Evolutionary conservation across 2,797 vertebrate species (phyloP).

Genomic region (Intellagama lesueurii): DNA sequence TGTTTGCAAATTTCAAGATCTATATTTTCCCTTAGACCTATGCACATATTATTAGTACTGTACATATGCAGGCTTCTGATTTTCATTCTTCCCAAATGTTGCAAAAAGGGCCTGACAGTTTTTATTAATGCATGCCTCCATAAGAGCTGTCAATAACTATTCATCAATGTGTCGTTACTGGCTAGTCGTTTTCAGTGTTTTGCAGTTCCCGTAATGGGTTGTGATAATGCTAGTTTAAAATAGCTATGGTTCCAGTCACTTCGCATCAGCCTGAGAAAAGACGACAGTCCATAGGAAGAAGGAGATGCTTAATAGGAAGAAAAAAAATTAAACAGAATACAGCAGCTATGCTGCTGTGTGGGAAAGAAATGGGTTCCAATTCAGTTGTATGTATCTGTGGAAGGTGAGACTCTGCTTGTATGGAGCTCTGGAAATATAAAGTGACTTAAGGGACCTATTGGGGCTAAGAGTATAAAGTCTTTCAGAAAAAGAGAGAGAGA

Average conservation of each 20-base stretch:
- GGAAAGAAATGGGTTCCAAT: background rate
- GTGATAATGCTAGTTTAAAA: constrained; percentile 64
- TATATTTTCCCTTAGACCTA: background rate
- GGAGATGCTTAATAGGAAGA: constrained; percentile 31
- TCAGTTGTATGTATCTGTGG: background rate
- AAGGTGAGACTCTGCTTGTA: background rate
- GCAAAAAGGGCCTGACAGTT: constrained; percentile 69
- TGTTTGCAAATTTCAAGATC: constrained; percentile 1
- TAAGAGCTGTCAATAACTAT: constrained; percentile 86
- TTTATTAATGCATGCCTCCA: constrained; percentile 77
- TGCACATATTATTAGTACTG: background rate
- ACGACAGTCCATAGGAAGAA: constrained; percentile 36
- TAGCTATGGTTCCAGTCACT: constrained; percentile 62
- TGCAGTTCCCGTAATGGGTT: constrained; percentile 84
- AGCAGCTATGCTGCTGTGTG: constrained; percentile 7
- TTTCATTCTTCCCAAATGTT: constrained; percentile 38
- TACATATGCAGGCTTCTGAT: constrained; percentile 17
- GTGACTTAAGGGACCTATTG: background rate
- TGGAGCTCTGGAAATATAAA: background rate
- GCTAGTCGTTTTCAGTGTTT: constrained; percentile 80
- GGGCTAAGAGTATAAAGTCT: background rate
- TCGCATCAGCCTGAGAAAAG: constrained; percentile 55
- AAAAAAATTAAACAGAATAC: background rate
- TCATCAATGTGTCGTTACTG: constrained; percentile 81
- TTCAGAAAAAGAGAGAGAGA: too few relatives aligned